Evolutionary conservation across 2,113 vertebrate species (phyloP).

Genomic region (Thamnophis sirtalis): DNA sequence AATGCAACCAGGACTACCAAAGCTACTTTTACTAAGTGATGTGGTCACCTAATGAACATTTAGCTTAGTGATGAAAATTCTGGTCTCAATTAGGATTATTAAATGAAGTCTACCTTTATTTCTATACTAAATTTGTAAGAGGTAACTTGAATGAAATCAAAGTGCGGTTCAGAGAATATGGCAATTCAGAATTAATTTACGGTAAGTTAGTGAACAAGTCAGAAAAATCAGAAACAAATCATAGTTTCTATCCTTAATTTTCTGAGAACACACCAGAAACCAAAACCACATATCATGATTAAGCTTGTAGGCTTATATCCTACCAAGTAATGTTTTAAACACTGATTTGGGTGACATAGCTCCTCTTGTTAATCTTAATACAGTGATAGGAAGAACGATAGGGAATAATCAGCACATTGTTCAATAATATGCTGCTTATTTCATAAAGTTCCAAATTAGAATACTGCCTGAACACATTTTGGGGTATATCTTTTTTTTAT

Average conservation of each 20-base stretch:
- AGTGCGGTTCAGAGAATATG: not conserved
- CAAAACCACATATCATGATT: not conserved
- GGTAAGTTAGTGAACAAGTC: not conserved
- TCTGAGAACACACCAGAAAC: not conserved
- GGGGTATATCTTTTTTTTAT: not conserved
- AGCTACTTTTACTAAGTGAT: not conserved
- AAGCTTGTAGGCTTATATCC: too few relatives aligned
- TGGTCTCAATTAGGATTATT: not conserved
- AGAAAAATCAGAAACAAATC: not conserved
- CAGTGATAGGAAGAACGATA: not conserved
- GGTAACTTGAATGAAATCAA: not conserved
- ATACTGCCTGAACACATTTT: not conserved
- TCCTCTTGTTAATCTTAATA: not conserved
- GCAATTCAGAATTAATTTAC: not conserved
- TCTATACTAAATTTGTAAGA: not conserved
- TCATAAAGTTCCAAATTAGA: not conserved
- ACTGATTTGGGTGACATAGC: not conserved
- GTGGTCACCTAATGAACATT: not conserved
- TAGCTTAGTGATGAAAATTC: not conserved
- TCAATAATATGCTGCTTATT: not conserved
- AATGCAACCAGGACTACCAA: not conserved
- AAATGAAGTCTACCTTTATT: not conserved
- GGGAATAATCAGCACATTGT: not conserved
- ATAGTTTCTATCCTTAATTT: not conserved
- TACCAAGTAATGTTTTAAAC: not conserved